Evolutionary conservation across 1,140 invertebrate species (phyloP), one percentile per base, ranked within the genome.

Genomic region (Magallana gigas): DNA sequence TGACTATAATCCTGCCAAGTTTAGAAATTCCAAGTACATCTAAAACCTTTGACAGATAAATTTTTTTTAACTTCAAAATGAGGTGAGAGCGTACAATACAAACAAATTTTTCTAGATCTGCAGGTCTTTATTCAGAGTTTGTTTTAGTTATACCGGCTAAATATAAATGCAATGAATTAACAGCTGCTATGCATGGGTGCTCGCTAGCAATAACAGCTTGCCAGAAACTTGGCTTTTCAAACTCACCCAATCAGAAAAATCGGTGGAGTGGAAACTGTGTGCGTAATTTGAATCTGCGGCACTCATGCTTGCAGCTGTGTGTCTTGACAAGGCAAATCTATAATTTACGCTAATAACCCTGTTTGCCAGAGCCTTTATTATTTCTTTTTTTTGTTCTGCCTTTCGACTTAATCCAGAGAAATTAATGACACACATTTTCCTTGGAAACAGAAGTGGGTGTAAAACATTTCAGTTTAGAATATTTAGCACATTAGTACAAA

Each of bases 81-180:
- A 76, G 68, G 68, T 76, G 68, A 76, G 23, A 29, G 68, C 68
- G 68, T 76, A 76, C 68, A 76, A 76, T 76, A 76, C 68, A 76
- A 76, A 76, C 68, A 76, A 76, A 76, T 29, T 76, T 76, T 64
- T 76, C 68, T 29, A 76, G 68, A 76, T 29, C 68, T 76, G 68
- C 68, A 29, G 68, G 68, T 76, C 68, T 76, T 76, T 76, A 76
- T 76, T 76, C 68, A 76, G 60, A 62, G 68, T 76, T 76, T 76
- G 68, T 76, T 76, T 76, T 76, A 76, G 68, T 76, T 76, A 76
- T 76, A 76, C 68, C 18, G 12, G 68, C 68, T 76, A 76, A 76
- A 76, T 76, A 76, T 76, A 76, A 76, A 76, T 76, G 68, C 68
- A 76, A 76, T 76, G 68, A 76, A 76, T 76, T 76, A 76, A 76